Evolutionary conservation across 2,113 vertebrate species (phyloP), one percentile per base, ranked within the genome.

Genomic region (Apeltes quadracus): DNA sequence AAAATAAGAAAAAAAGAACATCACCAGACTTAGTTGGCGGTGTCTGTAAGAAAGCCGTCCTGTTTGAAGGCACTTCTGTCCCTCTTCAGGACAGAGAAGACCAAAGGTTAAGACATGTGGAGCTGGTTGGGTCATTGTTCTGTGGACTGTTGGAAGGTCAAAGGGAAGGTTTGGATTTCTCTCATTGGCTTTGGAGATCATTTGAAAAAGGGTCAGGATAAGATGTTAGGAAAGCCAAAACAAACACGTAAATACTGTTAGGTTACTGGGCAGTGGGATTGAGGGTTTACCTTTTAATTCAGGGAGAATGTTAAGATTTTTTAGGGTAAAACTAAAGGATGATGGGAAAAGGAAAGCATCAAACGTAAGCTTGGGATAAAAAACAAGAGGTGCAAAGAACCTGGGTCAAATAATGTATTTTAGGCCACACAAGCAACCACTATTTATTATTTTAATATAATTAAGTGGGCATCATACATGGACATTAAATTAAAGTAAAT

Each of bases 281-380:
- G 6, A 56, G 27, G 34, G 38, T 54, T 32, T 20, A 14, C 20
- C 5, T 48, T 62, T 48, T 16, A 73, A 46, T 82, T 82, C 79
- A 84, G 85, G 86, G 71, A 88, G 88, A 87, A 90, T 73, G 84
- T 85, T 85, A 59, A 54, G 66, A 18, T 14, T 12, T 41, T 25
- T 44, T 27, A 46, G 43, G 72, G 22, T 57, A 38, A 64, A 75
- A 77, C 14, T 15, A 43, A 61, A 68, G 3, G 22, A 29, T n/a
- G 57, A 56, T 9, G 34, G 32, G 7, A 50, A 29, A 65, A 53
- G 58, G 2, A 56, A 16, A 67, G 38, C 22, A 18, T 32, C 4
- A 15, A 27, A 70, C 14, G 32, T 20, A 23, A 22, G 15, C 16
- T 2, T n/a, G 20, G 14, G 44, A 65, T 56, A 61, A 29, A 57